Evolutionary conservation across 2,113 vertebrate species (phyloP).

Genomic region (Caloenas nicobarica): DNA sequence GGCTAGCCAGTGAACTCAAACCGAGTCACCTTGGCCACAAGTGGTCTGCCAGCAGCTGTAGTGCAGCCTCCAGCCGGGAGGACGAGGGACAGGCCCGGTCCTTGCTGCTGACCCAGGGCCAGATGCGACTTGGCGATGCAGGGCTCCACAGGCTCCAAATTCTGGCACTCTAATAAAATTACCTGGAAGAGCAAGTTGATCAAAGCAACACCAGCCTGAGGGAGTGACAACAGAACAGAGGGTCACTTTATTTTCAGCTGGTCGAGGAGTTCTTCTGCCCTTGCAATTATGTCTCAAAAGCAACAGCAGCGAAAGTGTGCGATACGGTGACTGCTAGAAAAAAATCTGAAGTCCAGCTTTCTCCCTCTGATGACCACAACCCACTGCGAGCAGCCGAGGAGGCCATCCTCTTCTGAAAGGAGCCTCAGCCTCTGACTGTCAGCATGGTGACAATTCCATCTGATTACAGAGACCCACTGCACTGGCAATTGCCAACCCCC

Average conservation of each 20-base stretch:
- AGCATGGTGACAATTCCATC: background rate
- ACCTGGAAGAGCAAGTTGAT: background rate
- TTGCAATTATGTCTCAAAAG: background rate
- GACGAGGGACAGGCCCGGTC: background rate
- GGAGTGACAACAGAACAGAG: background rate
- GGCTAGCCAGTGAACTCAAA: background rate
- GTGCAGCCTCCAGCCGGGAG: background rate
- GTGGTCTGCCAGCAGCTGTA: background rate
- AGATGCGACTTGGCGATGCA: background rate
- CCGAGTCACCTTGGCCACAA: background rate
- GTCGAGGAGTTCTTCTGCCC: background rate
- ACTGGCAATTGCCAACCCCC: background rate
- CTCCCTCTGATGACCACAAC: background rate
- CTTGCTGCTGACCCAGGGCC: background rate
- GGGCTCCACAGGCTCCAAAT: background rate
- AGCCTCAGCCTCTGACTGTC: background rate
- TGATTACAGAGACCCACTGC: background rate
- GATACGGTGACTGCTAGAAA: background rate
- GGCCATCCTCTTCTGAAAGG: background rate
- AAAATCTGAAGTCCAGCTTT: background rate
- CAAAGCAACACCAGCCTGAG: constrained; percentile 1
- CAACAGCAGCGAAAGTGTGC: background rate
- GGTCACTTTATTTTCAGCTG: background rate
- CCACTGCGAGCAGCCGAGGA: background rate
- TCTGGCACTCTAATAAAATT: background rate